Base-by-base conservation (phyloP, 1,140 invertebrate species). In the Drosophila lacertosa region DNA sequence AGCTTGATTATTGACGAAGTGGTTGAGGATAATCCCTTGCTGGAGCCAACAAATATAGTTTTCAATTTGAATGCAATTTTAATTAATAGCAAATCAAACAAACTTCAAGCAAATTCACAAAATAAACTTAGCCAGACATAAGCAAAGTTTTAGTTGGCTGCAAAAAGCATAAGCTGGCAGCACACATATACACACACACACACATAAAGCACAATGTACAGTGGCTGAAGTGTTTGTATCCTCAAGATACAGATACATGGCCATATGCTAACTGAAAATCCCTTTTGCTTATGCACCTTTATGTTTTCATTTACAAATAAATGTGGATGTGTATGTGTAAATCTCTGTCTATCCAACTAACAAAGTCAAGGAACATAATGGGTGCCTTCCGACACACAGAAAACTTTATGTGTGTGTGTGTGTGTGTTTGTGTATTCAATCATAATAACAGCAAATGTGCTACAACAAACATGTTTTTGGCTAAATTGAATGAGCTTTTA, bases 1-100 rank as follows among this genome's bases (percentile, higher is more conserved):
- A 82, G 80, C 74, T 78, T 88, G 70, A 82, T 82, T 81, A 88
- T 78, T 77, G 65, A 69, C 70, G 69, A 64, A 66, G 37, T 50
- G 42, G 16, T 4, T 63, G 57, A 5, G 16, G 60, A 74, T 84
- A 86, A 86, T 59, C 60, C 69, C 20, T 50, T 39, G 54, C 22
- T 57, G 44, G 24, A 13, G 54, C 45, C 82, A 81, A 88, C 82
- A 78, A 88, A 88, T 78, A 88, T 74, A 63, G 78, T 88, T 89
- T 89, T 89, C 84, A 89, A 89, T 69, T 74, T 89, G 84, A 89
- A 89, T 89, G 84, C 84, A 89, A 89, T 89, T 89, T 89, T 89
- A 89, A 89, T 89, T 89, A 89, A 89, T 89, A 80, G 84, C 82
- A 89, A 89, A 89, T 84, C 84, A 89, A 89, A 89, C 84, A 89